Percentiles rank a stretch among this genome's conserved stretches.
Conservation (phyloP, 2,113 vertebrate genomes). For the Riparia riparia region DNA sequence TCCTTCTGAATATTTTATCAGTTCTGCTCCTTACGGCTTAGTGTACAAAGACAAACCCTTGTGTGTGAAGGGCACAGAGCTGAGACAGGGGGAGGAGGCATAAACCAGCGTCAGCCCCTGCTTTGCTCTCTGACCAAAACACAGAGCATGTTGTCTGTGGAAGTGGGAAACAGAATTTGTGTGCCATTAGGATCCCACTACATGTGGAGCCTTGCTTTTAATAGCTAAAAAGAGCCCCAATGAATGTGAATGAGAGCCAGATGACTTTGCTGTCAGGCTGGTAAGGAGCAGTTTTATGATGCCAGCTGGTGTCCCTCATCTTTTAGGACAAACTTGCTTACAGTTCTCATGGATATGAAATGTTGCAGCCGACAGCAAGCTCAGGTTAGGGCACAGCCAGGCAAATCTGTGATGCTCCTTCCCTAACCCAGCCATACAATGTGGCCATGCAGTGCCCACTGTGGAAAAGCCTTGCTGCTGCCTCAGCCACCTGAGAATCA, state of each 20-base stretch:
- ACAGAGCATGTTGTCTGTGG: neutral
- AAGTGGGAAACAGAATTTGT: neutral
- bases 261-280: neutral
- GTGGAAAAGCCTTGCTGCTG: neutral
- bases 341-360: neutral
- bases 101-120: neutral
- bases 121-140: neutral
- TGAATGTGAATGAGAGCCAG: neutral
- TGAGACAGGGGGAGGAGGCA: neutral
- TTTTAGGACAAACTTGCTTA: neutral
- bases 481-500: neutral
- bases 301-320: neutral
- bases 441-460: neutral
- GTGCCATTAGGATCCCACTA: neutral
- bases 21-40: constrained; percentile 32
- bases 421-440: neutral
- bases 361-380: neutral
- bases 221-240: neutral
- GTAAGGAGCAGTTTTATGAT: neutral
- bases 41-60: constrained; percentile 43
- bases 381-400: neutral
- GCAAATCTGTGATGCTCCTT: neutral
- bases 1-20: constrained; percentile 69
- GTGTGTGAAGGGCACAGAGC: constrained; percentile 25
- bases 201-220: neutral